Conservation (phyloP, 2,888 invertebrate species). For the Lamellibrachia columna region DNA sequence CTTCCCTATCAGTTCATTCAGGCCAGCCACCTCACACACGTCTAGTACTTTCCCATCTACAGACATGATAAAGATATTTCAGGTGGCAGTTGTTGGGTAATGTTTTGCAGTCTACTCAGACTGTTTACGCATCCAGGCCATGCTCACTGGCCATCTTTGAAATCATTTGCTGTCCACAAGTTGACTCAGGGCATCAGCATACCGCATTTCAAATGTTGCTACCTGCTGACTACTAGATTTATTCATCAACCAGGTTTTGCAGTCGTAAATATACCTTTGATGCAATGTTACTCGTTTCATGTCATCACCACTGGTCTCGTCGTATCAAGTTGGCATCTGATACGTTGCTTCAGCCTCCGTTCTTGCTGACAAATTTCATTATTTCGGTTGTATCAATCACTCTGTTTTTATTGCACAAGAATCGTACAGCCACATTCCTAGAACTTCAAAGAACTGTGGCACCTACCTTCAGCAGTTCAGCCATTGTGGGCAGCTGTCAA, state of each 20-base stretch:
- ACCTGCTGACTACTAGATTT: not conserved
- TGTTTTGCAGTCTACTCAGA: not conserved
- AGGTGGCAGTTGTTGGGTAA: not conserved
- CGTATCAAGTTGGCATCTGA: not conserved
- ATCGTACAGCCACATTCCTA: too few relatives aligned
- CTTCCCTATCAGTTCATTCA: not conserved
- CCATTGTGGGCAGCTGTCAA: not conserved
- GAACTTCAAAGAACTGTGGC: too few relatives aligned
- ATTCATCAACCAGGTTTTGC: not conserved
- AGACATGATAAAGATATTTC: not conserved
- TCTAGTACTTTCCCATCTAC: not conserved
- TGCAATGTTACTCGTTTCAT: not conserved
- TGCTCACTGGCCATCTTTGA: not conserved
- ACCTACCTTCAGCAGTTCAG: not conserved
- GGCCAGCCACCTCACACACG: not conserved
- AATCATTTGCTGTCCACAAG: not conserved
- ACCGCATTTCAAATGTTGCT: not conserved
- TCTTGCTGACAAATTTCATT: not conserved
- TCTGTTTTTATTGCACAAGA: not conserved
- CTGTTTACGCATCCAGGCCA: slow-evolving; percentile 16
- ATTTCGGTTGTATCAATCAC: not conserved
- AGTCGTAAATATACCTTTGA: not conserved
- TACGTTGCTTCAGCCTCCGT: not conserved
- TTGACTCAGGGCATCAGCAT: not conserved
- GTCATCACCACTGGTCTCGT: not conserved